phyloP scores from a whole-genome alignment of 1,140 invertebrate genomes.

The Daktulosphaira vitifoliae region DNA sequence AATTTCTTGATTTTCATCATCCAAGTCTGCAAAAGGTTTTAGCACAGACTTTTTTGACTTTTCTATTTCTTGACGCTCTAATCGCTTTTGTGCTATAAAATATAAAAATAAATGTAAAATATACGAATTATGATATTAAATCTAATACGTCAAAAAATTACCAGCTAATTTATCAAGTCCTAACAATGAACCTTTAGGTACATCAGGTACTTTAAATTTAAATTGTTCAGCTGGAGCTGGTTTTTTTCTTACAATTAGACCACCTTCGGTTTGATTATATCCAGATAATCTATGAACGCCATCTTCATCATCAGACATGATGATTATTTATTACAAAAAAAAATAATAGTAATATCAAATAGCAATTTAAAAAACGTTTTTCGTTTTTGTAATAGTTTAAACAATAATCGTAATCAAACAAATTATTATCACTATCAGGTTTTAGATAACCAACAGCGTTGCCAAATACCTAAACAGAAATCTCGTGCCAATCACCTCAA shows the following conservation, averaged over 20 bases:
- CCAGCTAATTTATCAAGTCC: constrained; percentile 80
- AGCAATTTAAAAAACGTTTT: too few species aligned
- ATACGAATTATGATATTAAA: too few species aligned
- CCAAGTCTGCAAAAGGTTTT: constrained; percentile 56
- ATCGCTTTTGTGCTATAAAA: constrained; percentile 52
- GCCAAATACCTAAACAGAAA: too few species aligned
- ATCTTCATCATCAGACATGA: constrained; percentile 43
- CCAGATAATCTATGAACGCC: constrained; percentile 74
- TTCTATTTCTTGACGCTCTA: constrained; percentile 50
- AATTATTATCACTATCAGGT: too few species aligned
- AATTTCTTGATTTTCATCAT: constrained; percentile 48
- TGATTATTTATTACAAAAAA: background rate
- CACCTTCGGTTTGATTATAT: constrained; percentile 59
- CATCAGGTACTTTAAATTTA: constrained; percentile 57
- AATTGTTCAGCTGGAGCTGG: constrained; percentile 48
- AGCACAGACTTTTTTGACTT: constrained; percentile 44
- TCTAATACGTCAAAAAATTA: constrained; percentile 36
- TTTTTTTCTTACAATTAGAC: constrained; percentile 76
- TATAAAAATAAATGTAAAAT: too few species aligned
- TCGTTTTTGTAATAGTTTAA: too few species aligned
- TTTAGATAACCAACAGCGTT: too few species aligned
- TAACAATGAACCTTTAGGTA: constrained; percentile 61
- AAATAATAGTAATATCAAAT: too few species aligned
- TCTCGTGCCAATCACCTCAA: too few species aligned
- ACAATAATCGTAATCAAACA: too few species aligned